These are phyloP conservation scores for Tiliacea aurago DNA, from an alignment of 2,888 invertebrate genomes.

Conservation along the genomic window DNA sequence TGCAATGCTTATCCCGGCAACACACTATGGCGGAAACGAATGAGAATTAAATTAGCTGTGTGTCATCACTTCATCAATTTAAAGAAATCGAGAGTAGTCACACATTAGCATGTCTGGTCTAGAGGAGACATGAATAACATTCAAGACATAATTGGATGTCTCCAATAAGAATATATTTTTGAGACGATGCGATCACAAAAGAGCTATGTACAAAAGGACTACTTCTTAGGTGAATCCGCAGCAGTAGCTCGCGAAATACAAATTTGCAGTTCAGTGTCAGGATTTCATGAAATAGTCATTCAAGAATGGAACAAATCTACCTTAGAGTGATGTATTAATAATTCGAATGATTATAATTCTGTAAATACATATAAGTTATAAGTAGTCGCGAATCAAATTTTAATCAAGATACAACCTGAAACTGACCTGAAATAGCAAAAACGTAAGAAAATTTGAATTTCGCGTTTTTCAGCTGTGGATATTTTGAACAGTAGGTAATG, in stretches of 20 bases:
- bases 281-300: no score
- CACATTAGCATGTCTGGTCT: not conserved
- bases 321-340: no score
- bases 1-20: not conserved
- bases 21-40: not conserved
- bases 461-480: no score
- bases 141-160: slow-evolving; percentile 15
- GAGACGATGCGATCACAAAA: not conserved
- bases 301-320: no score
- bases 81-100: slow-evolving; percentile 25
- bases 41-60: not conserved
- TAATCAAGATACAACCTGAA: no score
- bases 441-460: no score
- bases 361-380: no score
- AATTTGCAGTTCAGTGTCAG: no score
- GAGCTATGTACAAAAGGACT: not conserved
- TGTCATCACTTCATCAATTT: slow-evolving; percentile 6
- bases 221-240: not conserved
- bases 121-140: slow-evolving; percentile 19
- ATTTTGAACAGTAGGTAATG: not conserved
- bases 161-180: slow-evolving; percentile 15
- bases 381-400: no score
- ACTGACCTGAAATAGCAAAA: no score
- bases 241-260: no score
- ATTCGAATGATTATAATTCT: no score